Evolutionary conservation across 2,797 vertebrate genomes (phyloP).

Genomic region (Cirrhinus molitorella): DNA sequence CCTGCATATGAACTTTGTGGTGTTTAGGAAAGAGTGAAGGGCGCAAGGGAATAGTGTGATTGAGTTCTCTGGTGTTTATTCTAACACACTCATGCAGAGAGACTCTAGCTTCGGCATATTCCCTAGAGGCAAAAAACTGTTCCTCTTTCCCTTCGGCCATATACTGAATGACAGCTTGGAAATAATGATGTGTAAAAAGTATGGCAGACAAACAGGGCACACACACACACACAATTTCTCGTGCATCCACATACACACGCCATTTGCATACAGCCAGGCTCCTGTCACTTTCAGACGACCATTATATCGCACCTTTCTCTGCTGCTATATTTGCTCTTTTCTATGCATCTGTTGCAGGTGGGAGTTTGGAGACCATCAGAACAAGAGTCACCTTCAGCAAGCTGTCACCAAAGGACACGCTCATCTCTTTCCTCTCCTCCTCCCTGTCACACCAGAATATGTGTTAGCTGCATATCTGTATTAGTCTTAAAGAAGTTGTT

Average conservation of each 20-base stretch:
- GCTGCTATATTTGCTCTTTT: conserved; percentile 55
- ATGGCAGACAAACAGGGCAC: conserved; percentile 60
- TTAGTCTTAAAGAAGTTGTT: conserved; percentile 22
- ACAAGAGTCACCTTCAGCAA: conserved; percentile 61
- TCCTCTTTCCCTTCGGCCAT: conserved; percentile 63
- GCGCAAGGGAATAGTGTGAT: conserved; percentile 42
- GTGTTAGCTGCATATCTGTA: conserved; percentile 51
- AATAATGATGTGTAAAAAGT: conserved; percentile 65
- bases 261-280: conserved; percentile 63
- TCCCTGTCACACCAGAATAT: conserved; percentile 46
- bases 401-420: conserved; percentile 51
- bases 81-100: conserved; percentile 46
- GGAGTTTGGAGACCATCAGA: conserved; percentile 53
- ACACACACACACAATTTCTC: conserved; percentile 28
- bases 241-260: conserved; percentile 18
- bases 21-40: conserved; percentile 52
- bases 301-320: conserved; percentile 58
- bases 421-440: conserved; percentile 47
- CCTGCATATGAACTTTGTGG: conserved; percentile 52
- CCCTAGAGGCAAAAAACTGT: conserved; percentile 59
- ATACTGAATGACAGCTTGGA: conserved; percentile 67
- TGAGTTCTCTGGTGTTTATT: conserved; percentile 52
- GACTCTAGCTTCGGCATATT: conserved; percentile 52
- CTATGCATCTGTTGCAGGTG: conserved; percentile 49
- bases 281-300: conserved; percentile 59